Base-by-base conservation (phyloP, 2,113 vertebrate species). In the Dascyllus trimaculatus region DNA sequence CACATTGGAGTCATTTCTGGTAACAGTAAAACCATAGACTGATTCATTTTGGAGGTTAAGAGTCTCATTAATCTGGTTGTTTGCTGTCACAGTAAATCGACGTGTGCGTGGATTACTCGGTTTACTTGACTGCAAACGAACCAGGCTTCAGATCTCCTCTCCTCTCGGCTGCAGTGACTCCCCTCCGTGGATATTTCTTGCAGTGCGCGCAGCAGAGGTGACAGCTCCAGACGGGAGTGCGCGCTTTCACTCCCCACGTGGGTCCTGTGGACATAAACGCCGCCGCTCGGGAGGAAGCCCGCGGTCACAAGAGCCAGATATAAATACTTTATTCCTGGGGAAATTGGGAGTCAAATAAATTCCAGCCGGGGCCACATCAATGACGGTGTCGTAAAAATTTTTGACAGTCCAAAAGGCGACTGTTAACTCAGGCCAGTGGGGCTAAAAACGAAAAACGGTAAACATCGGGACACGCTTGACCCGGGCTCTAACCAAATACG, bases 341-440 rank as follows among this genome's bases (percentile, higher is more conserved):
- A 89, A 91, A 93, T 91, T 84, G 82, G 87, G 89, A 94, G 91
- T 92, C 88, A 89, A 94, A 94, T 93, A 93, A 93, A 94, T 94
- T 93, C 90, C 91, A 77, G 74, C 18, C 65, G 43, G 57, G 38
- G 77, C 92, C 94, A 94, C 94, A 93, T 93, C 92, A 92, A 69
- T 89, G 87, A 71, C 70, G 65, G 82, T 29, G 87, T 93, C 86
- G 82, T 93, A 92, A 92, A 93, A 78, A 63, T 14, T 18, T 81
- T 35, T 85, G 92, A 93, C 89, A 88, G 89, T 90, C 87, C 88
- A 87, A 88, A 86, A 89, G 89, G 81, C 75, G 83, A 86, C 84
- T 74, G 90, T 89, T 88, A 89, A 87, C 57, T 81, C 72, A 53
- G 85, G 43, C 82, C 87, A 84, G 78, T 71, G 60, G 80, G 80